A percentile compares a stretch with the other conserved stretches of the same genome.
Conservation (phyloP, 1,140 invertebrate genomes). For the Hylyphantes graminicola region DNA sequence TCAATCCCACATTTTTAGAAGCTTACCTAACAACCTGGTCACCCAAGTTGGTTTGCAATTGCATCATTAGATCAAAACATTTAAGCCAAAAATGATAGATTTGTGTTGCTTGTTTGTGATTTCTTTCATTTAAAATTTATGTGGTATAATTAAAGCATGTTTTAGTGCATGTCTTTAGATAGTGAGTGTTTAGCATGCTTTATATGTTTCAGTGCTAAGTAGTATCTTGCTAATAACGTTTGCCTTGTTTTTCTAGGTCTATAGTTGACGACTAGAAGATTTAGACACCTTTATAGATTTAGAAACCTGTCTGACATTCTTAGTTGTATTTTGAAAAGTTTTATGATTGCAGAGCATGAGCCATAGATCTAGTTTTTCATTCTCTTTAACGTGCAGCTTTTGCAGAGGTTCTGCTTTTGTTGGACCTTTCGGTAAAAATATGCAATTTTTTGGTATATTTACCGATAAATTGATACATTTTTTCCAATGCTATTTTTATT, state of each 20-base stretch:
- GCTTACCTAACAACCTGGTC: conserved; percentile 35
- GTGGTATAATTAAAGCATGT: conserved; percentile 17
- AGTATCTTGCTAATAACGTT: conserved; percentile 51
- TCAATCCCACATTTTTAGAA: too few relatives aligned
- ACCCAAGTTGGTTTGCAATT: conserved; percentile 6
- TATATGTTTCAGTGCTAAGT: conserved; percentile 39
- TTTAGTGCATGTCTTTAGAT: conserved; percentile 21
- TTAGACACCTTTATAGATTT: conserved; percentile 51
- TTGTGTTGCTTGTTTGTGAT: conserved; percentile 9
- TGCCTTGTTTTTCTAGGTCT: conserved; percentile 58
- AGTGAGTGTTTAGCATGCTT: conserved; percentile 41
- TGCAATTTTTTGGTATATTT: too few relatives aligned
- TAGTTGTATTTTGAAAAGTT: conserved; percentile 11
- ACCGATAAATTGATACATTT: too few relatives aligned
- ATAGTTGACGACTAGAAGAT: conserved; percentile 52
- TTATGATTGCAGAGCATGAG: conserved; percentile 44
- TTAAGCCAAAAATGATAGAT: background rate
- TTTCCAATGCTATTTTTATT: too few relatives aligned
- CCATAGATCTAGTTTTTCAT: conserved; percentile 15
- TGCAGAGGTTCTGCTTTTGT: conserved; percentile 9
- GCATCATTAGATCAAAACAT: background rate
- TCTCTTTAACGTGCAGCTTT: background rate
- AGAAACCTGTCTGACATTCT: conserved; percentile 33
- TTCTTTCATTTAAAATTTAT: background rate
- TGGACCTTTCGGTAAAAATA: too few relatives aligned